Evolutionary conservation across 1,140 invertebrate species (phyloP).

Genomic region (Drosophila parvula): DNA sequence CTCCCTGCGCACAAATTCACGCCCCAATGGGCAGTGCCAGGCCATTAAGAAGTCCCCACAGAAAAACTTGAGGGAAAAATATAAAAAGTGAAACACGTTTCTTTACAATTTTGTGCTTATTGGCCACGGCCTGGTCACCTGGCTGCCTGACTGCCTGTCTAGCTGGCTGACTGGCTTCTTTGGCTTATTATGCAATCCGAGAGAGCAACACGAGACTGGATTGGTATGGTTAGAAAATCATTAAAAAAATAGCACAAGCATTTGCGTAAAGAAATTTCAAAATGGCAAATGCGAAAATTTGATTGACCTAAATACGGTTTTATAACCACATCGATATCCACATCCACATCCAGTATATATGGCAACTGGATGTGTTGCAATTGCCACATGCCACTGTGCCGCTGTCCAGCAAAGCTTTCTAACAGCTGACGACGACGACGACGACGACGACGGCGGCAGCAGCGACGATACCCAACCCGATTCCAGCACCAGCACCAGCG

Average conservation of each 20-base stretch:
- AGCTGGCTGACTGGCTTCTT: conserved; percentile 58
- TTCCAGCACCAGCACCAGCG: conserved; percentile 11
- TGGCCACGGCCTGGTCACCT: conserved; percentile 66
- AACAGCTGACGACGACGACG: conserved; percentile 67
- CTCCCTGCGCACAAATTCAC: conserved; percentile 49
- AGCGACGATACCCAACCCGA: conserved; percentile 48
- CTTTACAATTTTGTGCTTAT: conserved; percentile 73
- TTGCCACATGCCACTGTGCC: conserved; percentile 52
- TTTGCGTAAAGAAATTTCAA: conserved; percentile 76
- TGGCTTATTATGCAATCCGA: conserved; percentile 73
- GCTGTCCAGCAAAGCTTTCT: conserved; percentile 59
- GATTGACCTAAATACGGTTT: conserved; percentile 77
- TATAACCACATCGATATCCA: conserved; percentile 67
- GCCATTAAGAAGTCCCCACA: conserved; percentile 67
- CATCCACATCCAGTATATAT: conserved; percentile 59
- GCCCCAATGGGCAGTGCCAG: conserved; percentile 45
- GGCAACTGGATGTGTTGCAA: conserved; percentile 69
- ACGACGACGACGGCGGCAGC: conserved; percentile 32
- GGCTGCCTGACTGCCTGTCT: conserved; percentile 29
- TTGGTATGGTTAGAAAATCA: conserved; percentile 66
- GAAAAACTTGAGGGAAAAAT: conserved; percentile 15
- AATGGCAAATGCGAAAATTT: conserved; percentile 76
- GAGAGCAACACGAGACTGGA: conserved; percentile 30
- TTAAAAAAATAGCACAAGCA: conserved; percentile 76
- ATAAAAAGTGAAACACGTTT: conserved; percentile 69